These are phyloP conservation scores for Zaprionus inermis DNA, from an alignment of 1,140 invertebrate genomes.

Conservation along the genomic window DNA sequence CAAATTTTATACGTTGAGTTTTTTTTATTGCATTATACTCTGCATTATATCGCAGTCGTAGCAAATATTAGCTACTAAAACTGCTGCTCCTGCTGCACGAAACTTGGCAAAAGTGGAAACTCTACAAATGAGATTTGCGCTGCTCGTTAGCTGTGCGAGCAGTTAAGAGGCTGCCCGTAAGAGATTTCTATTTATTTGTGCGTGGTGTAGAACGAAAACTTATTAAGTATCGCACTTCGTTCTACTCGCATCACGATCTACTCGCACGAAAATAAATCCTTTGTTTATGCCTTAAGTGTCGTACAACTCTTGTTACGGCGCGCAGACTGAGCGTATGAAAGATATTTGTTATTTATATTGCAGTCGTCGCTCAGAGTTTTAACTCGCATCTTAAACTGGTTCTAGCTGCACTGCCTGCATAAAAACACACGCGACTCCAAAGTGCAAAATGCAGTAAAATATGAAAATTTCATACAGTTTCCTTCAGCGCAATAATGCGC, in stretches of 20 bases:
- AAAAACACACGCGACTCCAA: conserved; percentile 40
- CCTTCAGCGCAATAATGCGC: conserved; percentile 67
- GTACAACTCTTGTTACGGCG: conserved; percentile 1
- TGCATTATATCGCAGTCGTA: conserved; percentile 32
- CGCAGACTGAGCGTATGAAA: conserved; percentile 54
- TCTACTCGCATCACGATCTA: not conserved
- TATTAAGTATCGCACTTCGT: not conserved
- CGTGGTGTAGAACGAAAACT: not conserved
- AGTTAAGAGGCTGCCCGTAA: not conserved
- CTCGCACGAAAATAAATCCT: not conserved
- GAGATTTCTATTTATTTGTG: conserved; percentile 4
- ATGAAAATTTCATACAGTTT: conserved; percentile 72
- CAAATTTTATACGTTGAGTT: conserved; percentile 74
- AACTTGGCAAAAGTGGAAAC: not conserved
- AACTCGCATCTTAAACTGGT: conserved; percentile 57
- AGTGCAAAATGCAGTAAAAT: conserved; percentile 76
- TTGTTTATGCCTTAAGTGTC: not conserved
- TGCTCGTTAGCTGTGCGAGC: not conserved
- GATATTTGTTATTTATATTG: conserved; percentile 63
- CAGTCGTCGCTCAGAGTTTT: conserved; percentile 42
- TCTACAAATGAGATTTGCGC: not conserved
- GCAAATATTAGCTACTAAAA: conserved; percentile 10
- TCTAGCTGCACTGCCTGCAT: conserved; percentile 4
- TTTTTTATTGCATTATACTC: conserved; percentile 54
- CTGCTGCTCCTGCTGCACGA: not conserved